phyloP scores from a whole-genome alignment of 1,140 invertebrate genomes.

The Ruditapes philippinarum region DNA sequence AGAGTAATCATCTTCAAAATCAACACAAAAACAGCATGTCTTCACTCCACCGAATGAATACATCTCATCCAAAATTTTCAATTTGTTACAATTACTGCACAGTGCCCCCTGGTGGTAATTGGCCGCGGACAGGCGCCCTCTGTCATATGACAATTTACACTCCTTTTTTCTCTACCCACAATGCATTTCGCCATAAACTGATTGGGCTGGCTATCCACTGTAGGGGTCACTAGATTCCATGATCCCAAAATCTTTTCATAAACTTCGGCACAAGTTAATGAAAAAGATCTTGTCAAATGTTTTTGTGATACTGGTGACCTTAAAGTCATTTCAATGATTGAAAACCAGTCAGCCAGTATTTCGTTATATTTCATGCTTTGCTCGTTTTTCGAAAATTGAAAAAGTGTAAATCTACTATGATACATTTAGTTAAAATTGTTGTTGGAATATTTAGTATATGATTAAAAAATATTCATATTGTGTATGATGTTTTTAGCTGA shows the following conservation, averaged over 20 bases:
- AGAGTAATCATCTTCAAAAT: conserved; percentile 20
- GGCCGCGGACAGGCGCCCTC: conserved; percentile 28
- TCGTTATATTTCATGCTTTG: conserved; percentile 17
- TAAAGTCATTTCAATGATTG: neutral
- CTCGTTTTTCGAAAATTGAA: no score
- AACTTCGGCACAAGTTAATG: conserved; percentile 26
- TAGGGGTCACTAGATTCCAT: neutral
- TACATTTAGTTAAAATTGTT: no score
- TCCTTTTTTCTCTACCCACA: conserved; percentile 9
- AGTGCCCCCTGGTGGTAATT: conserved; percentile 39
- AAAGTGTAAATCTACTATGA: no score
- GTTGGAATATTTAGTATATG: no score
- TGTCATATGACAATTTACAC: conserved; percentile 28
- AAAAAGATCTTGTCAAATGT: neutral
- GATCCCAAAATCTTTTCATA: conserved; percentile 38
- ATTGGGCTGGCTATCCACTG: neutral
- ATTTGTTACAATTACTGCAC: conserved; percentile 15
- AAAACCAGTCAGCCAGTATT: neutral
- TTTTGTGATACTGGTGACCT: neutral
- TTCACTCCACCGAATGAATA: conserved; percentile 14
- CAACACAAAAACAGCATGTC: conserved; percentile 25
- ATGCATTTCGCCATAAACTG: neutral
- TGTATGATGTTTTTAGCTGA: no score
- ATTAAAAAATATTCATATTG: no score
- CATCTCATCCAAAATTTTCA: conserved; percentile 35